phyloP scores from a whole-genome alignment of 2,888 invertebrate genomes.

The Leptopilina myrica region DNA sequence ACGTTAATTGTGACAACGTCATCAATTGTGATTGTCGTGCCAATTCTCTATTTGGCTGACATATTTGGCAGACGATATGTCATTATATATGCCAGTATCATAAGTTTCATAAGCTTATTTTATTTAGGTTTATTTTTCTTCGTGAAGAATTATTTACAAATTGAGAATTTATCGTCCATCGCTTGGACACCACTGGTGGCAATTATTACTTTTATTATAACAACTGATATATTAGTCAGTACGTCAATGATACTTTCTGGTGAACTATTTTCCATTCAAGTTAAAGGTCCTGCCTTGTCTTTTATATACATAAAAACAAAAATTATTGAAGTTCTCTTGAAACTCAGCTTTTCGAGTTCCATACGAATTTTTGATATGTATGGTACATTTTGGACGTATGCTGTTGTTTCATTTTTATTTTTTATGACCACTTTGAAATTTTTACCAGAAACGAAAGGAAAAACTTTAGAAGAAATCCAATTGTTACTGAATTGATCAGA shows the following conservation, averaged over 20 bases:
- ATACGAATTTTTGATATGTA: constrained; percentile 78
- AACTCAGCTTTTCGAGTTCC: constrained; percentile 80
- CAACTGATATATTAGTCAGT: constrained; percentile 82
- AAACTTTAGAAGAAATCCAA: constrained; percentile 80
- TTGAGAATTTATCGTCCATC: constrained; percentile 77
- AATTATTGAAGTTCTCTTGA: constrained; percentile 80
- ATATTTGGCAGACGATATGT: constrained; percentile 81
- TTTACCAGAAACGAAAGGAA: constrained; percentile 81
- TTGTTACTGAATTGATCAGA: constrained; percentile 51
- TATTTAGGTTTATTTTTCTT: constrained; percentile 80
- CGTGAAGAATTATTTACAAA: constrained; percentile 76
- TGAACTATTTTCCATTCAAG: constrained; percentile 82
- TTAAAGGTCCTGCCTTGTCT: constrained; percentile 82
- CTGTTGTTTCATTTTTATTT: constrained; percentile 67
- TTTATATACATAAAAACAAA: constrained; percentile 81
- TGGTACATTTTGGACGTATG: constrained; percentile 80
- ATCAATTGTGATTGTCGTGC: constrained; percentile 79
- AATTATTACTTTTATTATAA: constrained; percentile 81
- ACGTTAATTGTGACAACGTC: constrained; percentile 79
- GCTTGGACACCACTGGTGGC: constrained; percentile 80
- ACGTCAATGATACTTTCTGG: constrained; percentile 82
- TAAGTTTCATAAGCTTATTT: constrained; percentile 79
- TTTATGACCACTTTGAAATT: constrained; percentile 78
- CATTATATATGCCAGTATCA: constrained; percentile 77
- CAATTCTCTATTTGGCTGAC: constrained; percentile 81